Evolutionary conservation across 92 coral and sea anemone genomes (phyloP).

Genomic region (Bergia puertoricense): DNA sequence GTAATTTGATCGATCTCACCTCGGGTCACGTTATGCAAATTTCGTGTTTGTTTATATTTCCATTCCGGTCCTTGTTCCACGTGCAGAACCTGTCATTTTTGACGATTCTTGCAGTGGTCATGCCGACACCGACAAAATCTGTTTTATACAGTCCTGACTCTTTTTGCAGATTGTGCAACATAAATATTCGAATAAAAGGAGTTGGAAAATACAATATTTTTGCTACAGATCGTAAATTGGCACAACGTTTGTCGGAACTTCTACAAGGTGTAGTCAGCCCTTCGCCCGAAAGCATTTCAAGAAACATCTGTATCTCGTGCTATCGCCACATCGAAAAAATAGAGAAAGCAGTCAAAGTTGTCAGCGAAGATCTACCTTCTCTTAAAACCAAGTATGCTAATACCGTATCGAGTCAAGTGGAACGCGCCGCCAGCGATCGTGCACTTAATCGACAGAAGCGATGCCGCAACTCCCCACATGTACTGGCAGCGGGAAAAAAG

Average conservation of each 20-base stretch:
- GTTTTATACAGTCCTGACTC: neutral
- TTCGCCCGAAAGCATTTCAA: conserved; percentile 1
- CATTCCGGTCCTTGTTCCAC: no score
- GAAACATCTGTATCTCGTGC: neutral
- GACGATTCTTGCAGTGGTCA: conserved; percentile 1
- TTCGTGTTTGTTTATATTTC: no score
- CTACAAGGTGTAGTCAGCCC: neutral
- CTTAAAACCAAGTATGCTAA: neutral
- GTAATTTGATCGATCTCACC: no score
- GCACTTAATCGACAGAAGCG: neutral
- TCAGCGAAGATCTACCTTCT: neutral
- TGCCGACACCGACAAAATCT: neutral
- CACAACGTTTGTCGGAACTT: conserved; percentile 16
- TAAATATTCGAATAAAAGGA: neutral
- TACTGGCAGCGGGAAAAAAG: neutral
- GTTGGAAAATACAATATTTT: conserved; percentile 11
- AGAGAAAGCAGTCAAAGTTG: neutral
- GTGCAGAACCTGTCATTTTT: no score
- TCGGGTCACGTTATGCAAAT: no score
- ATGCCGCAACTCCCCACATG: neutral
- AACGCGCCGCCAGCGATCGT: neutral
- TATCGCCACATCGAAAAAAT: conserved; percentile 11
- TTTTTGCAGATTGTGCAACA: neutral
- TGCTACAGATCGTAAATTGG: neutral
- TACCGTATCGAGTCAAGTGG: neutral